These are phyloP conservation scores for Teinopalpus imperialis DNA, from an alignment of 2,888 invertebrate genomes.

Conservation along the genomic window DNA sequence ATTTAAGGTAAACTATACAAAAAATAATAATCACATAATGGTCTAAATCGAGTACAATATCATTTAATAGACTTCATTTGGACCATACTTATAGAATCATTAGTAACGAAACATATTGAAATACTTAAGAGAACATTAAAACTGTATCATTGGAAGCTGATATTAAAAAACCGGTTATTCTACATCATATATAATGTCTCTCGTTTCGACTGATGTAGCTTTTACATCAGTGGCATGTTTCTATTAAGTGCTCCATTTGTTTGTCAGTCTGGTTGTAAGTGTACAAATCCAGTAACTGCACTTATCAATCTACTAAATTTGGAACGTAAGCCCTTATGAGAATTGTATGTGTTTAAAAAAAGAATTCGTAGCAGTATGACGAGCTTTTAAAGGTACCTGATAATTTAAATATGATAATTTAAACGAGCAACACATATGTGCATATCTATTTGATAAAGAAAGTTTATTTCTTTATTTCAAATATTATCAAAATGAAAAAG, in stretches of 20 bases:
- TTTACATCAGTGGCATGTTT: conserved; percentile 4
- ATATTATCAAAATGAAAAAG: too few species aligned
- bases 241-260: conserved; percentile 15
- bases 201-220: background rate
- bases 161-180: conserved; percentile 18
- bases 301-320: conserved; percentile 8
- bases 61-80: background rate
- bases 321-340: background rate
- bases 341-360: background rate
- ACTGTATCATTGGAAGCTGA: conserved; percentile 14
- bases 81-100: background rate
- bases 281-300: conserved; percentile 11
- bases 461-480: too few species aligned
- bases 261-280: conserved; percentile 6
- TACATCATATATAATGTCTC: conserved; percentile 8
- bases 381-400: too few species aligned
- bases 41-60: background rate
- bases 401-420: too few species aligned
- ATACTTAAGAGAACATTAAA: conserved; percentile 13
- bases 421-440: too few species aligned
- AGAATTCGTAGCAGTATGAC: background rate
- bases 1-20: too few species aligned
- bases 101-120: conserved; percentile 12
- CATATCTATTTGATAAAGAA: too few species aligned
- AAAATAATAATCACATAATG: background rate